A percentile compares a stretch with the other conserved stretches of the same genome.
These are phyloP conservation scores for Cheilinus undulatus DNA, from an alignment of 2,113 vertebrate species.

Conservation along the genomic window DNA sequence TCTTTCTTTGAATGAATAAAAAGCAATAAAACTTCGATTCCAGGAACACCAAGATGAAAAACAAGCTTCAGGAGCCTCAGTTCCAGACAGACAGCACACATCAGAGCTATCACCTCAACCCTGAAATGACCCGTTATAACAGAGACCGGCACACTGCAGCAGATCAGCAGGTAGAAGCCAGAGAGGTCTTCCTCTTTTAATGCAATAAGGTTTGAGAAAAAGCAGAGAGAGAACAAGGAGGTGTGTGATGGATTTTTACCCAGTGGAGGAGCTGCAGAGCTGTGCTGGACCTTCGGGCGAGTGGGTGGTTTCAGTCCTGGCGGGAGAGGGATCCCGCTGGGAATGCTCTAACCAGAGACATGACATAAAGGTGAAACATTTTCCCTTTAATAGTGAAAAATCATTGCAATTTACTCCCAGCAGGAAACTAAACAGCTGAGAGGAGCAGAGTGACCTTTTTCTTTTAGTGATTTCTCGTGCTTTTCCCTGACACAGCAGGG, in stretches of 20 bases:
- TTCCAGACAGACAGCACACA: neutral
- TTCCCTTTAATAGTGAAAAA: neutral
- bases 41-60: rapidly evolving
- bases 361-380: neutral
- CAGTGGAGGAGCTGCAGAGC: constrained; percentile 33
- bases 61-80: neutral
- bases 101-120: neutral
- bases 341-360: constrained; percentile 61
- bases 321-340: constrained; percentile 83
- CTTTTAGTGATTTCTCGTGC: neutral
- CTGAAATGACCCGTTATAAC: neutral
- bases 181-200: neutral
- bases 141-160: neutral
- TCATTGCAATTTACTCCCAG: neutral
- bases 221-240: neutral
- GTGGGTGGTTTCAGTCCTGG: constrained; percentile 81
- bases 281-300: constrained; percentile 65
- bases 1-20: neutral
- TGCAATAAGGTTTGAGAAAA: neutral
- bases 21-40: neutral
- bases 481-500: constrained; percentile 6
- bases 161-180: neutral
- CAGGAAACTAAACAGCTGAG: neutral
- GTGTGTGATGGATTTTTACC: constrained; percentile 50
- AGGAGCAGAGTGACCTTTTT: neutral